A percentile compares a stretch with the other conserved stretches of the same genome.
These are phyloP conservation scores for Stegostoma tigrinum DNA, from an alignment of 2,113 vertebrate species.

Conservation along the genomic window DNA sequence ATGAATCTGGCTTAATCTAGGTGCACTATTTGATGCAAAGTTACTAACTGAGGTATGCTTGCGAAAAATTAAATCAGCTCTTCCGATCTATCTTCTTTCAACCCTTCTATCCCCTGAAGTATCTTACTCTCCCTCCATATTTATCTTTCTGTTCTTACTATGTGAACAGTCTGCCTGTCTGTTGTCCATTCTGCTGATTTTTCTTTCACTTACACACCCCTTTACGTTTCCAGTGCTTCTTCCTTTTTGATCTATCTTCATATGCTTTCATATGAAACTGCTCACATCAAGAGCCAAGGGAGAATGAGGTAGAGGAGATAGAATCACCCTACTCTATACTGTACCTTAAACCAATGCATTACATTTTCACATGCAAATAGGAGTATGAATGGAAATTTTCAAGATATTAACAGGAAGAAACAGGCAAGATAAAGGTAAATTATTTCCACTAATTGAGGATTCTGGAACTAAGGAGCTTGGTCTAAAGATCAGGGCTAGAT, in stretches of 20 bases:
- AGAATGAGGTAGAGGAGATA: not conserved
- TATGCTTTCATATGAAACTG: not conserved
- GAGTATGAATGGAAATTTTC: too few species aligned
- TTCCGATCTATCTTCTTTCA: not conserved
- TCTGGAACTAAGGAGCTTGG: too few species aligned
- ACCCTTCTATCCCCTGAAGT: not conserved
- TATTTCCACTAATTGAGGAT: too few species aligned
- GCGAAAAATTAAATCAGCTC: not conserved
- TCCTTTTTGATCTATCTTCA: not conserved
- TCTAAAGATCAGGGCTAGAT: too few species aligned
- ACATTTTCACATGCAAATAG: too few species aligned
- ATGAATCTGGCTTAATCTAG: not conserved
- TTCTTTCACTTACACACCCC: not conserved
- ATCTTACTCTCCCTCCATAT: not conserved
- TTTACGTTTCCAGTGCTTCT: not conserved
- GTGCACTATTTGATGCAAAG: not conserved
- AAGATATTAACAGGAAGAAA: too few species aligned
- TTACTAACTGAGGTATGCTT: not conserved
- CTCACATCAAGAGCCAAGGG: not conserved
- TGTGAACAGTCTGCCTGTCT: not conserved
- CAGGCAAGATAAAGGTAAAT: too few species aligned
- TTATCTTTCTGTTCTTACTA: not conserved
- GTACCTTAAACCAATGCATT: not conserved
- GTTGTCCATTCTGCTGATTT: not conserved
- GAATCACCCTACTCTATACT: not conserved